Percentiles rank a stretch among this genome's conserved stretches.
Conservation (phyloP, 1,140 invertebrate genomes). For the Danaus plexippus region DNA sequence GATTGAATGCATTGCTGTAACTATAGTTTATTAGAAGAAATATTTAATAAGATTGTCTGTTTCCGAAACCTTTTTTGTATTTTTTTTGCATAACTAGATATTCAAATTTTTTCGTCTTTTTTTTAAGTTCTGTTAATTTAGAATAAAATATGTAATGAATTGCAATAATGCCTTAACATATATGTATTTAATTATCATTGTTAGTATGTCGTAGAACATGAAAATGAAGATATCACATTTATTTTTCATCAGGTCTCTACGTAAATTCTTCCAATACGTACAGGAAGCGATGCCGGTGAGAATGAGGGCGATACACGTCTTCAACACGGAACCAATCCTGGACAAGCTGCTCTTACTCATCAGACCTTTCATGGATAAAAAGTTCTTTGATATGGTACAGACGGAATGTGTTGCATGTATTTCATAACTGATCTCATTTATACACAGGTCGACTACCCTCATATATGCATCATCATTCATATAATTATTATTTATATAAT, state of each 20-base stretch:
- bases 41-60: no score
- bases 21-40: no score
- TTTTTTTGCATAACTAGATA: no score
- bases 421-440: no score
- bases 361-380: slow-evolving; percentile 77
- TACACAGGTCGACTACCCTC: no score
- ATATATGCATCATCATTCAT: no score
- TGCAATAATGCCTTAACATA: not conserved
- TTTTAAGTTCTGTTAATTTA: no score
- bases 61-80: no score
- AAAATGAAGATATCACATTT: not conserved
- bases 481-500: no score
- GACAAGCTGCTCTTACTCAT: slow-evolving; percentile 76
- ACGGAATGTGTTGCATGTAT: not conserved
- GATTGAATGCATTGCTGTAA: no score
- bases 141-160: not conserved
- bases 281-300: slow-evolving; percentile 77
- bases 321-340: slow-evolving; percentile 76
- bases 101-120: no score
- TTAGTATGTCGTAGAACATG: no score
- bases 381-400: slow-evolving; percentile 75
- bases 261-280: slow-evolving; percentile 63
- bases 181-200: not conserved
- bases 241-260: slow-evolving; percentile 35
- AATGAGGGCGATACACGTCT: slow-evolving; percentile 75